Percentiles rank a stretch among this genome's conserved stretches.
Conservation (phyloP, 2,797 vertebrate genomes). For the Microctenopoma lineatum region DNA sequence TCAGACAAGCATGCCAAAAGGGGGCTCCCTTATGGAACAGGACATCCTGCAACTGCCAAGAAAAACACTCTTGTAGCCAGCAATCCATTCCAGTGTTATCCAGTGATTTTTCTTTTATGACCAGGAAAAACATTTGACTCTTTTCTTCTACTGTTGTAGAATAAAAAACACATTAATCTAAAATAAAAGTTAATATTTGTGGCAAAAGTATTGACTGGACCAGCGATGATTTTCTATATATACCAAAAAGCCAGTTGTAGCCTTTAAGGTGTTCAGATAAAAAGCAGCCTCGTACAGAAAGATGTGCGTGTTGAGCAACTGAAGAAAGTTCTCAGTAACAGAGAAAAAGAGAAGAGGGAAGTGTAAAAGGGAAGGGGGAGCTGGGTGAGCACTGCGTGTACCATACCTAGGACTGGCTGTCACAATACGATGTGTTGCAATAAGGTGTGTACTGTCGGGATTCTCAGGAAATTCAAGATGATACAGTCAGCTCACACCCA, state of each 20-base stretch:
- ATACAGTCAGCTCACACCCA: constrained; percentile 56
- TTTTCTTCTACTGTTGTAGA: constrained; percentile 38
- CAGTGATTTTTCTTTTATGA: constrained; percentile 73
- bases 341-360: constrained; percentile 76
- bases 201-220: constrained; percentile 52
- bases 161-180: constrained; percentile 46
- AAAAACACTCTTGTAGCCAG: constrained; percentile 77
- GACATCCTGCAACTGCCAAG: constrained; percentile 80
- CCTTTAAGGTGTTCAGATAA: constrained; percentile 58
- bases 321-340: constrained; percentile 62
- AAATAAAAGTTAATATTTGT: constrained; percentile 56
- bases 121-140: constrained; percentile 54
- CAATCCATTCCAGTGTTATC: constrained; percentile 75
- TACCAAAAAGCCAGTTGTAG: constrained; percentile 1
- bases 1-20: constrained; percentile 66
- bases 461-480: constrained; percentile 79
- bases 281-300: constrained; percentile 53
- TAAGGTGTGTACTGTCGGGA: constrained; percentile 81
- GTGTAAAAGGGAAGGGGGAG: constrained; percentile 74
- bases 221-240: constrained; percentile 50
- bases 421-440: constrained; percentile 83
- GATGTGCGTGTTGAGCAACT: constrained; percentile 68
- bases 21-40: constrained; percentile 81
- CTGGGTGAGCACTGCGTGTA: constrained; percentile 63
- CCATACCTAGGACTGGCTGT: constrained; percentile 72